Conservation (phyloP, 2,113 vertebrate species). For the Vulpes vulpes region DNA sequence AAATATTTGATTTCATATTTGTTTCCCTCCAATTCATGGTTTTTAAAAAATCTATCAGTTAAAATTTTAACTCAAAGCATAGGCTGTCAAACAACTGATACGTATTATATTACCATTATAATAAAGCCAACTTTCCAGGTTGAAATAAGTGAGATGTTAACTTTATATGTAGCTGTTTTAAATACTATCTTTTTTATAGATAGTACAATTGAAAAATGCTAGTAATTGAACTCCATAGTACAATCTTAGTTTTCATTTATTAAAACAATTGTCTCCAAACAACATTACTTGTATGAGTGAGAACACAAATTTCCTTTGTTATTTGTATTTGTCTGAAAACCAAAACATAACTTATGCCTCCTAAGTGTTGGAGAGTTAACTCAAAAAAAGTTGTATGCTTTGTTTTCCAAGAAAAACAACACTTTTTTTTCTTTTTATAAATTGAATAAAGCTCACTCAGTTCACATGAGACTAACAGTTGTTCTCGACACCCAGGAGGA, state of each 20-base stretch:
- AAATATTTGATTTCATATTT: background rate
- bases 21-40: background rate
- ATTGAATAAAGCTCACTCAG: conserved; percentile 82
- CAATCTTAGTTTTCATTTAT: background rate
- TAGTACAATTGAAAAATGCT: conserved; percentile 56
- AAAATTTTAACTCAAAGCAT: conserved; percentile 10
- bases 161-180: conserved; percentile 30
- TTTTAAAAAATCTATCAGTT: background rate
- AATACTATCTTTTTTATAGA: background rate
- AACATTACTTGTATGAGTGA: conserved; percentile 38
- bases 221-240: conserved; percentile 16
- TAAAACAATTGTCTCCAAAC: background rate
- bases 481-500: conserved; percentile 69
- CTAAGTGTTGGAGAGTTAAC: background rate
- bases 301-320: conserved; percentile 53
- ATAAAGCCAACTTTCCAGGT: background rate
- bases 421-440: conserved; percentile 23
- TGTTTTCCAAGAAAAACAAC: conserved; percentile 76
- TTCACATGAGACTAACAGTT: conserved; percentile 74
- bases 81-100: background rate
- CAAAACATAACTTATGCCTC: conserved; percentile 58
- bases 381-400: background rate
- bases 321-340: conserved; percentile 32
- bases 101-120: background rate
- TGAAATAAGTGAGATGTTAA: background rate